phyloP scores from a whole-genome alignment of 2,888 invertebrate genomes.

The Drosophila nr. perissopoda region DNA sequence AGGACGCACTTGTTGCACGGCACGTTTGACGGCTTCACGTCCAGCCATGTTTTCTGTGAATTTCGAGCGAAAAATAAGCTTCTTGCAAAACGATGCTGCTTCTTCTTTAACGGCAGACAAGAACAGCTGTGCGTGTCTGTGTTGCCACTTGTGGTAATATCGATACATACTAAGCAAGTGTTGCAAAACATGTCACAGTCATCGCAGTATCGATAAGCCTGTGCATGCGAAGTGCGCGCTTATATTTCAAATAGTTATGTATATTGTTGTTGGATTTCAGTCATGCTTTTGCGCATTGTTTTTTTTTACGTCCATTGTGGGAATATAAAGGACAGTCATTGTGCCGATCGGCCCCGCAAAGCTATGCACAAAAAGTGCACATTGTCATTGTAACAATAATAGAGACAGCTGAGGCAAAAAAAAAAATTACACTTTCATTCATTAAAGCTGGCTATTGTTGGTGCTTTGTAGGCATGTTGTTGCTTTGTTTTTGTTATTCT shows the following conservation, averaged over 20 bases:
- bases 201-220: conserved; percentile 24
- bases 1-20: conserved; percentile 91
- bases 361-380: conserved; percentile 52
- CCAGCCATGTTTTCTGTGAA: conserved; percentile 74
- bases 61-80: conserved; percentile 37
- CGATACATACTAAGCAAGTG: conserved; percentile 19
- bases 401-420: conserved; percentile 52
- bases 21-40: conserved; percentile 85
- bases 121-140: conserved; percentile 45
- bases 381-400: conserved; percentile 68
- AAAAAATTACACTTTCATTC: conserved; percentile 72
- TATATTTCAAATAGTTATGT: conserved; percentile 16
- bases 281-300: conserved; percentile 36
- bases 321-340: conserved; percentile 66
- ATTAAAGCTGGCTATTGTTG: conserved; percentile 71
- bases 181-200: background rate
- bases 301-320: conserved; percentile 49
- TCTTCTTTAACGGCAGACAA: conserved; percentile 37
- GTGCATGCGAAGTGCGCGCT: conserved; percentile 12
- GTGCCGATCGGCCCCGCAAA: conserved; percentile 31
- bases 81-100: conserved; percentile 48
- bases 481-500: conserved; percentile 21
- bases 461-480: conserved; percentile 22
- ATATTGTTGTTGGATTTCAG: conserved; percentile 14
- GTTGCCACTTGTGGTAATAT: conserved; percentile 20